Conservation (phyloP, 2,888 invertebrate species). For the Apotomis betuletana region DNA sequence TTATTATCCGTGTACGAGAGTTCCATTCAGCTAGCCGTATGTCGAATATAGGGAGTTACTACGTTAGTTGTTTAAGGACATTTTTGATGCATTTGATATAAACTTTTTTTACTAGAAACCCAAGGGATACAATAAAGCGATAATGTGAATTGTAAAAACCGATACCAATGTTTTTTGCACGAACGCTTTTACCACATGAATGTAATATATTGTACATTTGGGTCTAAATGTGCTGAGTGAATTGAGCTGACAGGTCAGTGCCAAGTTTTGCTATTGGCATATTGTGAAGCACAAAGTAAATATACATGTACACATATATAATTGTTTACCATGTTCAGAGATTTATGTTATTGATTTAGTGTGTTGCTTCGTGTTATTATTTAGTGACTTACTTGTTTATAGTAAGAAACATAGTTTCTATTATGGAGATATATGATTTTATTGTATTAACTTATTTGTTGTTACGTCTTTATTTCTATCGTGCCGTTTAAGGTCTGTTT, state of each 20-base stretch:
- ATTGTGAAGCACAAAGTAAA: slow-evolving; percentile 65
- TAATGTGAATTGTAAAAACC: slow-evolving; percentile 78
- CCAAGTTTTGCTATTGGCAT: slow-evolving; percentile 83
- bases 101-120: slow-evolving; percentile 84
- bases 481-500: slow-evolving; percentile 61
- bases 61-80: slow-evolving; percentile 83
- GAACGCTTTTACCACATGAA: slow-evolving; percentile 77
- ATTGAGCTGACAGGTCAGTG: slow-evolving; percentile 79
- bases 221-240: slow-evolving; percentile 82
- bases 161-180: slow-evolving; percentile 79
- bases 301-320: slow-evolving; percentile 60
- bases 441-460: slow-evolving; percentile 80
- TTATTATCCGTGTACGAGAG: slow-evolving; percentile 73
- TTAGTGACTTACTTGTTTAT: slow-evolving; percentile 72
- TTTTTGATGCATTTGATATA: slow-evolving; percentile 84
- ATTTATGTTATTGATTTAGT: slow-evolving; percentile 78
- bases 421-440: slow-evolving; percentile 77
- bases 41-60: slow-evolving; percentile 75
- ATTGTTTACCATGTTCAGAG: slow-evolving; percentile 78
- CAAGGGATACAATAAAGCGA: slow-evolving; percentile 72
- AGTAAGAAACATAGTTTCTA: slow-evolving; percentile 80
- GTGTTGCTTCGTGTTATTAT: slow-evolving; percentile 82
- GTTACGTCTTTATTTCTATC: slow-evolving; percentile 76
- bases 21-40: slow-evolving; percentile 76
- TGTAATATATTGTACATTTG: slow-evolving; percentile 84